Conservation (phyloP, 2,797 vertebrate species). For the Gallinago stenura region DNA sequence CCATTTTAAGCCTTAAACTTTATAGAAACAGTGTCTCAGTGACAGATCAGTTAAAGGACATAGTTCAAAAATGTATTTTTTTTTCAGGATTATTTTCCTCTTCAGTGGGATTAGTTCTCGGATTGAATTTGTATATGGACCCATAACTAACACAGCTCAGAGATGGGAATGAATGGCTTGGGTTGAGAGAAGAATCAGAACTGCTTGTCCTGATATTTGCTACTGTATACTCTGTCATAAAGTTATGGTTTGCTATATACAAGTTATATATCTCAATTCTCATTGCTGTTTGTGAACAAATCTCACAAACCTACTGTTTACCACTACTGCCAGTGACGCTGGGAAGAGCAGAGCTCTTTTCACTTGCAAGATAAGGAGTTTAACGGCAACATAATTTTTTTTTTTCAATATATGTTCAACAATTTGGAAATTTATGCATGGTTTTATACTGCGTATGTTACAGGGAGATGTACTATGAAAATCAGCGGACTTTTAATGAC, state of each 20-base stretch:
- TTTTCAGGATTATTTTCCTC: neutral
- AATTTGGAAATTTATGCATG: neutral
- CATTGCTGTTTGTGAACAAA: neutral
- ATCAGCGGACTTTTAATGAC: neutral
- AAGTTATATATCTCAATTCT: neutral
- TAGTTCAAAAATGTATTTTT: neutral
- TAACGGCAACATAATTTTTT: neutral
- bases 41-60: neutral
- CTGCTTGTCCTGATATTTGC: neutral
- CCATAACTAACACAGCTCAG: neutral
- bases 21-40: neutral
- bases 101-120: neutral
- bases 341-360: neutral
- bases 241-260: neutral
- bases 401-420: neutral
- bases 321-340: neutral
- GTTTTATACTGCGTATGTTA: neutral
- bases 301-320: neutral
- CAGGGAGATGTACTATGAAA: neutral
- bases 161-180: neutral
- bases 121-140: neutral
- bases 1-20: neutral
- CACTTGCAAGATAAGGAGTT: neutral
- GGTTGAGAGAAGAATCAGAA: neutral
- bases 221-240: neutral